phyloP scores from a whole-genome alignment of 2,797 vertebrate species.

The Sphaeramia orbicularis region DNA sequence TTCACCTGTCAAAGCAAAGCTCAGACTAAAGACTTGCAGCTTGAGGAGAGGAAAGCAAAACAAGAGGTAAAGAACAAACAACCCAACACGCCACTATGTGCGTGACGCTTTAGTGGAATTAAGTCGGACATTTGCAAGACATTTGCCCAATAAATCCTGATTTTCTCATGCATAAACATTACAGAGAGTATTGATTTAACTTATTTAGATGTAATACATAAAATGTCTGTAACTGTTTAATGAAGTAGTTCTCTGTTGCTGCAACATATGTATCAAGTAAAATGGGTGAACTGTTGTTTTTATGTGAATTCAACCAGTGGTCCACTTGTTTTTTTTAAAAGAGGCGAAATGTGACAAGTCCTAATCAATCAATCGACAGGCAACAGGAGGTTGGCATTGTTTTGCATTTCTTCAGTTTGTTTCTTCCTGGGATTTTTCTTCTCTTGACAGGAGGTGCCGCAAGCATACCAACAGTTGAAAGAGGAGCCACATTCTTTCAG shows the following conservation, averaged over 20 bases:
- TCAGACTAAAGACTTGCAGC: slow-evolving; percentile 83
- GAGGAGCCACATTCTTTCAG: slow-evolving; percentile 81
- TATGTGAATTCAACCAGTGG: slow-evolving; percentile 20
- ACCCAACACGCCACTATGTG: slow-evolving; percentile 40
- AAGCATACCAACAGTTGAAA: slow-evolving; percentile 82
- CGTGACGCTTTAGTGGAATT: slow-evolving; percentile 7
- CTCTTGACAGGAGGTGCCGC: slow-evolving; percentile 78
- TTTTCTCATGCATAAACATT: background rate
- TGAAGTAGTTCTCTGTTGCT: background rate
- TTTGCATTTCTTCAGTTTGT: slow-evolving; percentile 82
- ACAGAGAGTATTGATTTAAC: background rate
- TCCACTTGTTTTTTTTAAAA: slow-evolving; percentile 34
- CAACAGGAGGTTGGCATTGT: slow-evolving; percentile 75
- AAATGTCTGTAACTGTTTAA: no score
- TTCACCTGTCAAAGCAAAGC: slow-evolving; percentile 88
- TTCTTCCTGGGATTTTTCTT: slow-evolving; percentile 82
- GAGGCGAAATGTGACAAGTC: slow-evolving; percentile 65
- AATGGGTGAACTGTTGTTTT: slow-evolving; percentile 1
- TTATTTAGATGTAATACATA: no score
- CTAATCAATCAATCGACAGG: slow-evolving; percentile 77
- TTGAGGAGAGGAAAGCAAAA: slow-evolving; percentile 80
- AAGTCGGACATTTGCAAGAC: background rate
- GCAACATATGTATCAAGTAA: background rate
- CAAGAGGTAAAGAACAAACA: slow-evolving; percentile 72
- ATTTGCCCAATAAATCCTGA: background rate